Evolutionary conservation across 2,113 vertebrate species (phyloP), one percentile per base, ranked within the genome.

Genomic region (Gymnarchus niloticus): DNA sequence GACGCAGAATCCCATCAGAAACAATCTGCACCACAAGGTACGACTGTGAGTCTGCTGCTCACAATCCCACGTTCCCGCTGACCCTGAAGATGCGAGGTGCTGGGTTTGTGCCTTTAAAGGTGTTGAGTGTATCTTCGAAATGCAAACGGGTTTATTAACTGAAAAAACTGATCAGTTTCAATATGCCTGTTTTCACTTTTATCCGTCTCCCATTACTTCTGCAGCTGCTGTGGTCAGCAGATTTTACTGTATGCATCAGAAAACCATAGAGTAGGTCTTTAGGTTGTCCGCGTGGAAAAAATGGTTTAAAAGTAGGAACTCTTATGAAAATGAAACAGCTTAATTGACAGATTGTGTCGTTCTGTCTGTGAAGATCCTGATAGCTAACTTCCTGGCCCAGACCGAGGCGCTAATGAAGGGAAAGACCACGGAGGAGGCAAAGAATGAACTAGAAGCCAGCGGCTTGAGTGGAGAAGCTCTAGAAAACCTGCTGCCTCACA

Each of bases 391-490:
- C 89, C 92, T 99, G 87, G 98, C 98, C 61, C 98, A 99, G 92
- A 99, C 97, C 0, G 98, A 99, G 89, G 98, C 98, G 0, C 89
- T 99, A 91, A 99, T 99, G 98, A 98, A 95, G 85, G 98, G 98
- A 0, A 99, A 99, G 83, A 96, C 94, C 0, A 6, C 92, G 0
- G 97, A 94, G 0, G 97, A 99, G 88, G 98, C 97, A 2, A 95
- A 91, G 1, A 94, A 93, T 54, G 98, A 99, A 88, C 94, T 99
- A 23, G 94, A 97, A 86, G 95, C 93, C 0, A 87, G 92, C 0
- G 96, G 98, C 9, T 83, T 96, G 91, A 94, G 91, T 0, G 95
- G 95, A 0, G 94, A 94, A 0, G 92, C 92, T 0, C 65, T 98
- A 61, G 94, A 97, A 86, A 97, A 97, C 82, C 95, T 99, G 8